phyloP scores from a whole-genome alignment of 2,888 invertebrate genomes.

The Chesias legatella region DNA sequence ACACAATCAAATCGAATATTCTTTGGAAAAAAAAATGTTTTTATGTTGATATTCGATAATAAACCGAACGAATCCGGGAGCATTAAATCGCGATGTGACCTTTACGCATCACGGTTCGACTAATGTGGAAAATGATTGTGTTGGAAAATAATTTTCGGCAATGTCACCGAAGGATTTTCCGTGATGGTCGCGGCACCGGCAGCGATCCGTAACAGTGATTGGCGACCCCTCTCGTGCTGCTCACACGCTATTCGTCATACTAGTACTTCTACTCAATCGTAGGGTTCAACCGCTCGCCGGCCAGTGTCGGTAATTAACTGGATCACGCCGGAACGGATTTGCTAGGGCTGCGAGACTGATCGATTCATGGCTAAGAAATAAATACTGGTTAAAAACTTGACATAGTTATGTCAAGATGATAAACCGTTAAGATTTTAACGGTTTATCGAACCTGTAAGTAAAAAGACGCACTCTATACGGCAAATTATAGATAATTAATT shows the following conservation, averaged over 20 bases:
- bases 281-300: slow-evolving; percentile 11
- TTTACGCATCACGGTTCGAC: slow-evolving; percentile 44
- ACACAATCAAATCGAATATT: too few relatives aligned
- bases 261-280: slow-evolving; percentile 14
- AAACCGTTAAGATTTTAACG: too few relatives aligned
- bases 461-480: too few relatives aligned
- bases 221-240: slow-evolving; percentile 37
- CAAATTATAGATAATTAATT: too few relatives aligned
- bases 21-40: too few relatives aligned
- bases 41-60: too few relatives aligned
- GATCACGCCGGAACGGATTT: slow-evolving; percentile 57
- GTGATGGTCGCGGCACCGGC: slow-evolving; percentile 25
- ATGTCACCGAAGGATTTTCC: slow-evolving; percentile 57
- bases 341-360: slow-evolving; percentile 24
- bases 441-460: too few relatives aligned
- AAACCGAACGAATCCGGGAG: too few relatives aligned
- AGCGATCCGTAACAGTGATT: slow-evolving; percentile 36
- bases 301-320: slow-evolving; percentile 52
- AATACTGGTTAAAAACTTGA: too few relatives aligned
- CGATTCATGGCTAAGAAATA: slow-evolving; percentile 14
- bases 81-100: slow-evolving; percentile 14
- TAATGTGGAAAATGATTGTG: slow-evolving; percentile 50
- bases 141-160: slow-evolving; percentile 39
- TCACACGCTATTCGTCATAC: slow-evolving; percentile 29
- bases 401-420: too few relatives aligned